Evolutionary conservation across 2,888 invertebrate species (phyloP).

Genomic region (Rhyacophila evoluta): DNA sequence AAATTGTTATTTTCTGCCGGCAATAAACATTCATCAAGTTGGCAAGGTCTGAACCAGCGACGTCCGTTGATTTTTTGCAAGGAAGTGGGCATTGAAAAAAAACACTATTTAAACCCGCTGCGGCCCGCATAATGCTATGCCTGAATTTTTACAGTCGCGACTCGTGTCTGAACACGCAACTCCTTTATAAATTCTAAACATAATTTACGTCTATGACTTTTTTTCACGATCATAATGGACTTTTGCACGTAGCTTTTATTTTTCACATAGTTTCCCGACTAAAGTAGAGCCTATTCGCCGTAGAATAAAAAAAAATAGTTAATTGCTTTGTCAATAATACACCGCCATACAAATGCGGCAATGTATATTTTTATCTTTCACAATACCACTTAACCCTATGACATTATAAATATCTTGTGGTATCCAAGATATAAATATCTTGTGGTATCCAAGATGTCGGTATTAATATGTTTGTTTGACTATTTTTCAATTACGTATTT

Average conservation of each 20-base stretch:
- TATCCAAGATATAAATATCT: too few species aligned
- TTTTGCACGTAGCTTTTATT: not conserved
- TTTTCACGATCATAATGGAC: not conserved
- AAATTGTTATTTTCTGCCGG: too few species aligned
- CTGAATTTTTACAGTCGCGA: not conserved
- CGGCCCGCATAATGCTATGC: not conserved
- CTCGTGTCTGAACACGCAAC: conserved; percentile 15
- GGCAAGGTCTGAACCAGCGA: not conserved
- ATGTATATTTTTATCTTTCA: too few species aligned
- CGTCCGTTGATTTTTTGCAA: conserved; percentile 9
- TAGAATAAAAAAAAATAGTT: too few species aligned
- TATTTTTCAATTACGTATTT: too few species aligned
- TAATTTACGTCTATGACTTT: not conserved
- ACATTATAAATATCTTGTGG: too few species aligned
- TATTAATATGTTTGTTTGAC: too few species aligned
- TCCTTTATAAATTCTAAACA: not conserved
- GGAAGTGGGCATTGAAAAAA: not conserved
- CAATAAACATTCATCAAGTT: not conserved
- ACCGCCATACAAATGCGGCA: too few species aligned
- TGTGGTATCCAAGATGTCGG: too few species aligned
- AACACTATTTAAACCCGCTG: not conserved
- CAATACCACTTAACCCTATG: too few species aligned
- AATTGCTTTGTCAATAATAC: too few species aligned
- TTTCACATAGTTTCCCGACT: not conserved
- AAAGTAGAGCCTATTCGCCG: too few species aligned